Conservation (phyloP, 2,113 vertebrate genomes). For the Dermatemys mawii region DNA sequence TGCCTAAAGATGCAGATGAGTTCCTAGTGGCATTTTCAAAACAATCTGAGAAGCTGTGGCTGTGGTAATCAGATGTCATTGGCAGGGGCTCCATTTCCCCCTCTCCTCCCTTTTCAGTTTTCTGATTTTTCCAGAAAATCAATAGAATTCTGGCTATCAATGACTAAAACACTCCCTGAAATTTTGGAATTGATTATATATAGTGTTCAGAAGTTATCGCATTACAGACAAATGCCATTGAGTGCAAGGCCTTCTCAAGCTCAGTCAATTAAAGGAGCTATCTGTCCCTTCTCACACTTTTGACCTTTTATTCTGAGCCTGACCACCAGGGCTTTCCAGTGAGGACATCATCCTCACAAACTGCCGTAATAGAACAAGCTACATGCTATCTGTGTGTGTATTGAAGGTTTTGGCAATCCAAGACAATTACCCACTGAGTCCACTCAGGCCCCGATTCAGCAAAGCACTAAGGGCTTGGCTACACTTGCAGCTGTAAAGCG, state of each 20-base stretch:
- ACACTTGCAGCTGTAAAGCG: too few relatives aligned
- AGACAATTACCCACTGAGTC: not conserved
- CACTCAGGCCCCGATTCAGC: not conserved
- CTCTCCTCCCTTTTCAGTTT: not conserved
- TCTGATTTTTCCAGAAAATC: not conserved
- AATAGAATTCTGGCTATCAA: not conserved
- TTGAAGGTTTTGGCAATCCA: not conserved
- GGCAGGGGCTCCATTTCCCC: not conserved
- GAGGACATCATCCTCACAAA: not conserved
- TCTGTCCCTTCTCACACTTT: not conserved
- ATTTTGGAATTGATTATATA: not conserved
- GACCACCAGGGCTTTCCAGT: not conserved
- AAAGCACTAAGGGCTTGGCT: too few relatives aligned
- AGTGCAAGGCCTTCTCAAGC: not conserved
- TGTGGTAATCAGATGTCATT: not conserved
- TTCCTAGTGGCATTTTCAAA: not conserved
- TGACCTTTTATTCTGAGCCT: not conserved
- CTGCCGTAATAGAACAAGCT: not conserved
- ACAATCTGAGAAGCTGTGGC: not conserved
- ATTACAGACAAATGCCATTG: not conserved
- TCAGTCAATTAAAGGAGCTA: not conserved
- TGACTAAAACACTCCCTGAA: not conserved
- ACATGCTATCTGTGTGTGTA: not conserved
- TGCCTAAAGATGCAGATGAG: not conserved
- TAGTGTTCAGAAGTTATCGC: not conserved